phyloP scores from a whole-genome alignment of 2,113 vertebrate species.

The Sminthopsis crassicaudata region DNA sequence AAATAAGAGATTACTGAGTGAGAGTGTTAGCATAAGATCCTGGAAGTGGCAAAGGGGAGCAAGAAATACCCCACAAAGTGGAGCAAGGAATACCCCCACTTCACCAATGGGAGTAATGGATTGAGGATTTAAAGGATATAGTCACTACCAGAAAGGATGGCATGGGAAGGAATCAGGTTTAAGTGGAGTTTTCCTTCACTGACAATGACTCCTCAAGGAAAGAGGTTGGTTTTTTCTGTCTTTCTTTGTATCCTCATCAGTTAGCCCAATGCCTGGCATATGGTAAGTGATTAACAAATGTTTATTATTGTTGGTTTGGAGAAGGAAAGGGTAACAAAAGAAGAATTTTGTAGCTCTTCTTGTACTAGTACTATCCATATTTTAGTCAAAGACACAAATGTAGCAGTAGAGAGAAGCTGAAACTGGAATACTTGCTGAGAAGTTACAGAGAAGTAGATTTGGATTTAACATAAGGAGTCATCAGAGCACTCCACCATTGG shows the following conservation, averaged over 20 bases:
- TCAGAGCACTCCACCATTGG: neutral
- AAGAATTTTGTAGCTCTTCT: neutral
- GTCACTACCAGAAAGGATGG: neutral
- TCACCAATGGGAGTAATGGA: neutral
- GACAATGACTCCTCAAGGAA: neutral
- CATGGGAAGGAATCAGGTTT: neutral
- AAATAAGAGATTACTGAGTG: neutral
- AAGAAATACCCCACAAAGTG: neutral
- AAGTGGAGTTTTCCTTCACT: neutral
- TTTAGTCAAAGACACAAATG: neutral
- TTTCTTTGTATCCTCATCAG: neutral
- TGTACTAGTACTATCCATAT: neutral
- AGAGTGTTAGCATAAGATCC: neutral
- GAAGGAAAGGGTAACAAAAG: neutral
- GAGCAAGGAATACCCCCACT: neutral
- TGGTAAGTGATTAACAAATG: neutral
- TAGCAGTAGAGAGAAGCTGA: neutral
- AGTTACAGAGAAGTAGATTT: neutral
- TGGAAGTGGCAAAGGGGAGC: neutral
- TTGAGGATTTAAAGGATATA: neutral
- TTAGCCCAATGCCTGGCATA: neutral
- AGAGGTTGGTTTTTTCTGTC: neutral
- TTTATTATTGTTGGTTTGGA: neutral
- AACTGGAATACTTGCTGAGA: neutral
- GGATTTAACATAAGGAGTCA: neutral